phyloP scores from a whole-genome alignment of 2,888 invertebrate species.

The Invenusta paracnida region DNA sequence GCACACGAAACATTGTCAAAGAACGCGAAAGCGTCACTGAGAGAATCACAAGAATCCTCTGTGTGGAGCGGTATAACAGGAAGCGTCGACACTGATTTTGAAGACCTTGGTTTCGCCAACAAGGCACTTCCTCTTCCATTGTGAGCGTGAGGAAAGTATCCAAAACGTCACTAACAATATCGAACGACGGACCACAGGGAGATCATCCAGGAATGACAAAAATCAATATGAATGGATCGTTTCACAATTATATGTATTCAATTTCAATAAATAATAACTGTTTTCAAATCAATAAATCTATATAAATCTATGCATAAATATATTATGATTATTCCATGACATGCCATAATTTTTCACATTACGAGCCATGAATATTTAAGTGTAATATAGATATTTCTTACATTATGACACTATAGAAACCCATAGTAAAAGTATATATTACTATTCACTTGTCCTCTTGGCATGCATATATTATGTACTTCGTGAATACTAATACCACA shows the following conservation, averaged over 20 bases:
- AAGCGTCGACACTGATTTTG: background rate
- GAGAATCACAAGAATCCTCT: constrained; percentile 3
- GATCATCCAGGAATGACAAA: background rate
- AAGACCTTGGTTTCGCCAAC: background rate
- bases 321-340: background rate
- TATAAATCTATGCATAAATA: background rate
- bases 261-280: background rate
- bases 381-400: background rate
- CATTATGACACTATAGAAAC: no score
- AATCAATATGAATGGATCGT: background rate
- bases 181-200: background rate
- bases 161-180: constrained; percentile 1
- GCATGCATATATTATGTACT: no score
- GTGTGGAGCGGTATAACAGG: constrained; percentile 25
- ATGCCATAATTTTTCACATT: background rate
- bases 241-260: background rate
- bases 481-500: no score
- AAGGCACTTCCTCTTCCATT: constrained; percentile 17
- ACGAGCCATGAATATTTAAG: background rate
- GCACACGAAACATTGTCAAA: constrained; percentile 19
- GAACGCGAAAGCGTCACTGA: constrained; percentile 14
- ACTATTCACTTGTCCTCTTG: no score
- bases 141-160: constrained; percentile 18
- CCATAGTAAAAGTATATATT: no score
- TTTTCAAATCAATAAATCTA: background rate